Conservation (phyloP, 2,888 invertebrate genomes). For the Taphrorychus bicolor region DNA sequence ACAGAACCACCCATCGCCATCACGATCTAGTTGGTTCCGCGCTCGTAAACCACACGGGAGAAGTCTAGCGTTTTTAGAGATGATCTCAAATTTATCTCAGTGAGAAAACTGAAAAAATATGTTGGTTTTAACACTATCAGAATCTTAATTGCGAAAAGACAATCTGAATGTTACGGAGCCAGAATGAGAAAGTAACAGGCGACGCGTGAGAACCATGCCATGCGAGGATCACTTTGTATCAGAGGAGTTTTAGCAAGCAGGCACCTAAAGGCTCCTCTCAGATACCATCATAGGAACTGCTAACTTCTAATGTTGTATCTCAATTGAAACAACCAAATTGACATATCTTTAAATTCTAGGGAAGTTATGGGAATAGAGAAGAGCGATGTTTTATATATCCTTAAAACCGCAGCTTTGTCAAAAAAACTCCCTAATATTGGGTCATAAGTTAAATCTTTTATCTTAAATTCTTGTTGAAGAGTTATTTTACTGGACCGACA, state of each 20-base stretch:
- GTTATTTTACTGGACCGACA: constrained; percentile 36
- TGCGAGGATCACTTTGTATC: constrained; percentile 27
- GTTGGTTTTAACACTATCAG: constrained; percentile 50
- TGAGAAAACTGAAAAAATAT: constrained; percentile 39
- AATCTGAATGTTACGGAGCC: constrained; percentile 52
- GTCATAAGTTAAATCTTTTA: constrained; percentile 38
- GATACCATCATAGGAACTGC: too few species aligned
- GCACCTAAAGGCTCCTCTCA: too few species aligned
- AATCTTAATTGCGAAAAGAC: constrained; percentile 55
- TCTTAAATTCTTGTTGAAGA: constrained; percentile 35
- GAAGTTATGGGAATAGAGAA: too few species aligned
- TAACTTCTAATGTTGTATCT: too few species aligned
- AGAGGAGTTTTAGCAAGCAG: constrained; percentile 32
- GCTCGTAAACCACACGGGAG: constrained; percentile 8
- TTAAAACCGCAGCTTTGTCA: too few species aligned
- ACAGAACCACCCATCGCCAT: background rate
- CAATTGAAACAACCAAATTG: too few species aligned
- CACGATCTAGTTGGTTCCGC: background rate
- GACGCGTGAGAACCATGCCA: constrained; percentile 43
- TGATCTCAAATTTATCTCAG: constrained; percentile 16
- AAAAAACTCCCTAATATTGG: constrained; percentile 30
- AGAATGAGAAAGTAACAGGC: constrained; percentile 46
- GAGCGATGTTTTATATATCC: too few species aligned
- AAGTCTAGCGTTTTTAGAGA: constrained; percentile 20
- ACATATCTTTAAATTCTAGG: too few species aligned